phyloP scores from a whole-genome alignment of 1,140 invertebrate genomes.

The Melitaea cinxia region DNA sequence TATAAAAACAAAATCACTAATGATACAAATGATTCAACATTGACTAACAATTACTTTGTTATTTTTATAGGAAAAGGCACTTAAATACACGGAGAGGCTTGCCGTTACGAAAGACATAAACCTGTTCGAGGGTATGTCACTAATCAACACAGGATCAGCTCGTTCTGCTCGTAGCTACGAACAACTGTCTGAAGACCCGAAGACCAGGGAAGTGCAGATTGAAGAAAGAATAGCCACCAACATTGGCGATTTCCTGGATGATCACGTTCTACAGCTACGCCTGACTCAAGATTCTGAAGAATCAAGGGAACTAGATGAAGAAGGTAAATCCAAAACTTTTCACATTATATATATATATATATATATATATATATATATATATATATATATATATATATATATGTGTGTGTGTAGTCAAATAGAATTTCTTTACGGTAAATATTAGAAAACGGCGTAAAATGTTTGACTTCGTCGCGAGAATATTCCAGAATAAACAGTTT shows the following conservation, averaged over 20 bases:
- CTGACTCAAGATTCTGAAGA: conserved; percentile 61
- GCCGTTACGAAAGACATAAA: conserved; percentile 60
- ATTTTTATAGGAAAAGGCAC: conserved; percentile 72
- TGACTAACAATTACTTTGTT: neutral
- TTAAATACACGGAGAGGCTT: conserved; percentile 68
- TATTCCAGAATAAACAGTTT: conserved; percentile 14
- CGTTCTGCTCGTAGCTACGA: conserved; percentile 72
- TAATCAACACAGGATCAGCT: conserved; percentile 71
- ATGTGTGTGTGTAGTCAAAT: neutral
- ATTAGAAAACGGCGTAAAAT: conserved; percentile 25
- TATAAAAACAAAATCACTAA: too few relatives aligned
- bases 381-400: too few relatives aligned
- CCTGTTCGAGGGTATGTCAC: conserved; percentile 66
- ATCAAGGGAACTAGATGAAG: conserved; percentile 67
- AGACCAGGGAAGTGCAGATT: conserved; percentile 67
- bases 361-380: too few relatives aligned
- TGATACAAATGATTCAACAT: too few relatives aligned
- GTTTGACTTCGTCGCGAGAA: conserved; percentile 13
- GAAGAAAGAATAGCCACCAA: conserved; percentile 73
- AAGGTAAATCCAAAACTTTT: conserved; percentile 54
- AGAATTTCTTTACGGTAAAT: conserved; percentile 6
- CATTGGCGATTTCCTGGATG: conserved; percentile 71
- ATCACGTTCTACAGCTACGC: conserved; percentile 71
- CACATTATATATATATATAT: too few relatives aligned
- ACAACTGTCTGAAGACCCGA: conserved; percentile 67